Conservation (phyloP, 1,140 invertebrate genomes). For the Drosophila triauraria region DNA sequence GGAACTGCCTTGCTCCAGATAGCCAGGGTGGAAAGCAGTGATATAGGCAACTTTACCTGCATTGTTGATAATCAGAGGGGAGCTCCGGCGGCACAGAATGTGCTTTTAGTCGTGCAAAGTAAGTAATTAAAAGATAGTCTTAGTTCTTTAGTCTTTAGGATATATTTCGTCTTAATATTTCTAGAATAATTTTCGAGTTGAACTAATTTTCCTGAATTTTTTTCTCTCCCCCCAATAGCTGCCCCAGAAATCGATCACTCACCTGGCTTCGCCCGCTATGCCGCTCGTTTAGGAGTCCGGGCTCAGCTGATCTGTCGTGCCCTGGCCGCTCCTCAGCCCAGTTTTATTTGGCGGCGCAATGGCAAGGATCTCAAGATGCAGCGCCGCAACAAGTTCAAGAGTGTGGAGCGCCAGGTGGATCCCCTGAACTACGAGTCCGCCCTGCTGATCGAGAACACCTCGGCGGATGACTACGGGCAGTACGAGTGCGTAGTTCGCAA, state of each 20-base stretch:
- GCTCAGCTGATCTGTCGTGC: slow-evolving; percentile 93
- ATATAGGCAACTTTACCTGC: slow-evolving; percentile 95
- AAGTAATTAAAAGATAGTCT: slow-evolving; percentile 84
- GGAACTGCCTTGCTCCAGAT: slow-evolving; percentile 93
- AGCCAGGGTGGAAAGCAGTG: slow-evolving; percentile 90
- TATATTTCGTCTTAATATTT: neutral
- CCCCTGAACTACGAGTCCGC: slow-evolving; percentile 90
- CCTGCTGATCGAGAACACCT: slow-evolving; percentile 92
- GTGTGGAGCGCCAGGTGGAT: slow-evolving; percentile 78
- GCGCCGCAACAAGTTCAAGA: slow-evolving; percentile 74
- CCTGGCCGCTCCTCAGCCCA: slow-evolving; percentile 91
- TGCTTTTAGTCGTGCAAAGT: slow-evolving; percentile 93
- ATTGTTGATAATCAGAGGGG: slow-evolving; percentile 96
- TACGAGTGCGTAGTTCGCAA: slow-evolving; percentile 97
- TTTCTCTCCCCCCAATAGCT: slow-evolving; percentile 86
- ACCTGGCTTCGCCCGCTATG: slow-evolving; percentile 92
- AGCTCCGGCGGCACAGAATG: slow-evolving; percentile 87
- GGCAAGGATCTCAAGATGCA: slow-evolving; percentile 85
- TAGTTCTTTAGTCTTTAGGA: neutral
- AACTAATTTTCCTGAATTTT: neutral
- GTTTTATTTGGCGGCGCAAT: slow-evolving; percentile 93
- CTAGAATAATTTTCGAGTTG: neutral
- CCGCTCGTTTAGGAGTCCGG: slow-evolving; percentile 93
- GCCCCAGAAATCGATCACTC: slow-evolving; percentile 94
- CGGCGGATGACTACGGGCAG: slow-evolving; percentile 93